Conservation (phyloP, 1,140 invertebrate species). For the Musca vetustissima region DNA sequence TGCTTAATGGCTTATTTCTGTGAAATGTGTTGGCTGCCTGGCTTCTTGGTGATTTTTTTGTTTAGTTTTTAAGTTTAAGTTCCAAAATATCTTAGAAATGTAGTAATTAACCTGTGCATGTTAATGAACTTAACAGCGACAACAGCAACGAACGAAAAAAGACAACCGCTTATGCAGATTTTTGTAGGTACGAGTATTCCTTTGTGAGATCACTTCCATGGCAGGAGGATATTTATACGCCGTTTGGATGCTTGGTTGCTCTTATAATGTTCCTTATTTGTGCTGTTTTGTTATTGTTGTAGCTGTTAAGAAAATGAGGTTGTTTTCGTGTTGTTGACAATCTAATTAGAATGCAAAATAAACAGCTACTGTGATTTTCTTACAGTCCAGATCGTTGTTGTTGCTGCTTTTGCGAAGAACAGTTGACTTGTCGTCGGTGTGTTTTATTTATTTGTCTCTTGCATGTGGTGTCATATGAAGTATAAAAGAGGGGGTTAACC, state of each 20-base stretch:
- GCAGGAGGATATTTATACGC: no score
- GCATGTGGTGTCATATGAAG: not conserved
- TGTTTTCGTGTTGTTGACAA: constrained; percentile 33
- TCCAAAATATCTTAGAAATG: constrained; percentile 24
- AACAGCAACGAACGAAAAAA: not conserved
- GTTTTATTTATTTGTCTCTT: constrained; percentile 3
- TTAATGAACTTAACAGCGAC: constrained; percentile 31
- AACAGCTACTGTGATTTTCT: constrained; percentile 13
- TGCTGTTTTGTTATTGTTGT: not conserved
- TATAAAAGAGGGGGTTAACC: not conserved
- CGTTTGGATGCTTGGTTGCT: not conserved
- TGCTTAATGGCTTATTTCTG: constrained; percentile 31
- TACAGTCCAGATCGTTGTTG: not conserved
- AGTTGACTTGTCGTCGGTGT: not conserved
- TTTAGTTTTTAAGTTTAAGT: no score
- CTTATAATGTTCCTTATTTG: not conserved
- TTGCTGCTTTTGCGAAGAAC: not conserved
- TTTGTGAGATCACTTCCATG: not conserved
- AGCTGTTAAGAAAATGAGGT: constrained; percentile 27
- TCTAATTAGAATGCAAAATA: constrained; percentile 31
- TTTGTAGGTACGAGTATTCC: not conserved
- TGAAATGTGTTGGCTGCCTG: constrained; percentile 26
- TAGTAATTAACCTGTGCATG: constrained; percentile 32
- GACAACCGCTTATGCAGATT: constrained; percentile 26
- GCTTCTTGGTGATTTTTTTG: no score